Percentiles rank a stretch among this genome's conserved stretches.
Evolutionary conservation across 1,140 invertebrate species (phyloP).

Genomic region (Aphaenogaster ashmeadi): DNA sequence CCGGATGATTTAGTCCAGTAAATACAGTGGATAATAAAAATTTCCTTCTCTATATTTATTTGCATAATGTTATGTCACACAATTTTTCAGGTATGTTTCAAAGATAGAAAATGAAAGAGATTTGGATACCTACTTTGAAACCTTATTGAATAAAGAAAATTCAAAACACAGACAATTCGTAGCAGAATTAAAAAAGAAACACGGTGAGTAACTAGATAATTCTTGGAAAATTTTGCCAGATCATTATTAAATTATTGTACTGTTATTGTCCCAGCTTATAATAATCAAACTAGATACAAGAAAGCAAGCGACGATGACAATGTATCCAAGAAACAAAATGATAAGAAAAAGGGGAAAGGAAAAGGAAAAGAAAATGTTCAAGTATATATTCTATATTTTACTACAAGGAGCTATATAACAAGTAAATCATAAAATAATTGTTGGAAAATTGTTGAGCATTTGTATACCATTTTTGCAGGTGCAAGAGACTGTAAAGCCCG

Average conservation of each 20-base stretch:
- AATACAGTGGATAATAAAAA: slow-evolving; percentile 68
- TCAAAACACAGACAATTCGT: slow-evolving; percentile 90
- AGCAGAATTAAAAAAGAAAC: slow-evolving; percentile 89
- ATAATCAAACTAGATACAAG: slow-evolving; percentile 73
- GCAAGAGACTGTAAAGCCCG: slow-evolving; percentile 84
- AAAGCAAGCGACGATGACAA: slow-evolving; percentile 73
- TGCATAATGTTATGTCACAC: slow-evolving; percentile 16
- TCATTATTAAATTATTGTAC: slow-evolving; percentile 31
- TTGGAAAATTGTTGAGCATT: not conserved
- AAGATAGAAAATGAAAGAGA: slow-evolving; percentile 90
- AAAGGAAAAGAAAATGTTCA: slow-evolving; percentile 73
- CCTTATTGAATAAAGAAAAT: slow-evolving; percentile 89
- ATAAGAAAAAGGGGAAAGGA: slow-evolving; percentile 81
- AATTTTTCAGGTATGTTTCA: slow-evolving; percentile 88
- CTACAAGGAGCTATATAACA: not conserved
- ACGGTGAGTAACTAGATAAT: slow-evolving; percentile 51
- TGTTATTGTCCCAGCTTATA: slow-evolving; percentile 60
- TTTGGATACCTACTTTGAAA: slow-evolving; percentile 91
- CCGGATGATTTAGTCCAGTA: slow-evolving; percentile 90
- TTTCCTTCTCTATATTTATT: slow-evolving; percentile 13
- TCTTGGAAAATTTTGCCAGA: slow-evolving; percentile 33
- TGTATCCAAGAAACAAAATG: slow-evolving; percentile 72
- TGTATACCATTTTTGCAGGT: slow-evolving; percentile 70
- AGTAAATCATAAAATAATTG: not conserved
- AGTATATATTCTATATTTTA: slow-evolving; percentile 51